These are phyloP conservation scores for Panthera uncia DNA, from an alignment of 2,113 vertebrate genomes.

Conservation along the genomic window DNA sequence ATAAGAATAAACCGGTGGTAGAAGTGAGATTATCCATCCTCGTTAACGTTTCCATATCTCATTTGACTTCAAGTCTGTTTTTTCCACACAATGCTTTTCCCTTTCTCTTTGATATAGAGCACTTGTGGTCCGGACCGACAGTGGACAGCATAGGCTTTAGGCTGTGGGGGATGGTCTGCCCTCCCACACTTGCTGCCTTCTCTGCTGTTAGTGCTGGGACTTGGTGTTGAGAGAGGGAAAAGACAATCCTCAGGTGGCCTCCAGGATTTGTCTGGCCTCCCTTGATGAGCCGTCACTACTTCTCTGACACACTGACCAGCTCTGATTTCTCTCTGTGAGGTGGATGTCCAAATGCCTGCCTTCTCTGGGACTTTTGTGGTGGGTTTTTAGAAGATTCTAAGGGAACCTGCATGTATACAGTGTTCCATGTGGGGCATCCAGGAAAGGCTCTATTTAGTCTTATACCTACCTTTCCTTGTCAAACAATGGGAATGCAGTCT, in stretches of 20 bases:
- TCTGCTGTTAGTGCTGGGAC: neutral
- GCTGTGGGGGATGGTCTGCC: rapidly evolving
- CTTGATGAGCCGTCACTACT: rapidly evolving
- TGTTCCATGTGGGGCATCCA: neutral
- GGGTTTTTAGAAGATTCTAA: neutral
- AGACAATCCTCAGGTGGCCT: neutral
- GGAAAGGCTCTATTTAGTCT: neutral
- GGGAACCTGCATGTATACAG: neutral
- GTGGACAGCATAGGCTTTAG: rapidly evolving
- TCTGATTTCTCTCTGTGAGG: neutral
- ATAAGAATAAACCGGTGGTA: neutral
- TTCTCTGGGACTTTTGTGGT: neutral
- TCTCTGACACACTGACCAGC: neutral
- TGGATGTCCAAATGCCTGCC: neutral
- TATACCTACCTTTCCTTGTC: neutral
- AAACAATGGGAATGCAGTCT: rapidly evolving
- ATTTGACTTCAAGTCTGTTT: neutral
- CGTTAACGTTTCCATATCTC: neutral
- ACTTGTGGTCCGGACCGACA: rapidly evolving
- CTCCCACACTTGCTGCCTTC: neutral
- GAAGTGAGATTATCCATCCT: neutral
- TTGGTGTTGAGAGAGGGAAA: neutral
- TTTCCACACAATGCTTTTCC: neutral
- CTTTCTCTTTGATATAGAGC: rapidly evolving
- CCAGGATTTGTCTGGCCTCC: too few relatives aligned